Evolutionary conservation across 2,797 vertebrate genomes (phyloP).

Genomic region (Sebastes iracundus): DNA sequence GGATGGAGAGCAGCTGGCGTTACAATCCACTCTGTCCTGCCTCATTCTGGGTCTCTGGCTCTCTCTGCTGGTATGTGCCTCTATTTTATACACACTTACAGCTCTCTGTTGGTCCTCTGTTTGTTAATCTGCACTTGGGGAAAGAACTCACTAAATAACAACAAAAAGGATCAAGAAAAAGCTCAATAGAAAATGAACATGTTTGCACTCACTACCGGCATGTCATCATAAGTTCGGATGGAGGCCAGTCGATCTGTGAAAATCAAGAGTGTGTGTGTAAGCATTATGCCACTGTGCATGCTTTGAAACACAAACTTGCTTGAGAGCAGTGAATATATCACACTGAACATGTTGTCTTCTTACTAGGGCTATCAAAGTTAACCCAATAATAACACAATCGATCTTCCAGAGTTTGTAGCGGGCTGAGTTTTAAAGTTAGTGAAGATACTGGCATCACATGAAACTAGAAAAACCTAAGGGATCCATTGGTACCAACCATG

Average conservation of each 20-base stretch:
- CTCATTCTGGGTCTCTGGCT: conserved; percentile 44
- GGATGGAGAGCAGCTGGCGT: conserved; percentile 52
- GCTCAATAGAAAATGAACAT: background rate
- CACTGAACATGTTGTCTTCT: background rate
- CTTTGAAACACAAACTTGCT: background rate
- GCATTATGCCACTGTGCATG: background rate
- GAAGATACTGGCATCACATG: no score
- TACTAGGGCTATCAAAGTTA: no score
- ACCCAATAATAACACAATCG: no score
- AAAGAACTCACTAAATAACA: background rate
- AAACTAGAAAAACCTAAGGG: no score
- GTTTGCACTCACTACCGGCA: conserved; percentile 85
- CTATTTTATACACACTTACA: background rate
- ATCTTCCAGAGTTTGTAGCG: no score
- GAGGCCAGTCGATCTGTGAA: conserved; percentile 87
- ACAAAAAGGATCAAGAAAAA: background rate
- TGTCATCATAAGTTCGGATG: conserved; percentile 87
- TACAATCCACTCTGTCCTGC: conserved; percentile 21
- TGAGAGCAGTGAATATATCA: background rate
- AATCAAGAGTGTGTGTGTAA: conserved; percentile 8
- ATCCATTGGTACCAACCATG: no score
- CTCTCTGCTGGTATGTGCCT: conserved; percentile 60
- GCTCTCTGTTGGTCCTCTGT: background rate
- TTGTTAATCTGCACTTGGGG: conserved; percentile 1
- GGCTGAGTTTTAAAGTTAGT: no score